A percentile compares a stretch with the other conserved stretches of the same genome.
Conservation (phyloP, 2,797 vertebrate genomes). For the Chiloscyllium punctatum region DNA sequence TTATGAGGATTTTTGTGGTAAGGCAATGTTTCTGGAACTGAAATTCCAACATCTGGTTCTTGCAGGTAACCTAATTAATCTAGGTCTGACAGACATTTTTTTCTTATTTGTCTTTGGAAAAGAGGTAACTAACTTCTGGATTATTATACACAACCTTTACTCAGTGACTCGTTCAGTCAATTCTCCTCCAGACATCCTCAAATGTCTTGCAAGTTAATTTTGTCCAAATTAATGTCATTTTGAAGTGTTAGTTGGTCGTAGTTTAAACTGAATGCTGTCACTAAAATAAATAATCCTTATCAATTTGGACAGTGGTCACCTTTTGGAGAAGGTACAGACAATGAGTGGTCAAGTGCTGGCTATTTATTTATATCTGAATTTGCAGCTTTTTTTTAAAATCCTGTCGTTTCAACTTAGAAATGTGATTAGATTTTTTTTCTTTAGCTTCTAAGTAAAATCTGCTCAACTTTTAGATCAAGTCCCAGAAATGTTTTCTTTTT, state of each 20-base stretch:
- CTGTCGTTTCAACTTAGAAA: not conserved
- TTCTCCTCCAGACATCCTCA: not conserved
- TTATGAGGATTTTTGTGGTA: not conserved
- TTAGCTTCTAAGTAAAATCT: not conserved
- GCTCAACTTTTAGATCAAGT: not conserved
- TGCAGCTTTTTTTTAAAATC: not conserved
- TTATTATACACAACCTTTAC: not conserved
- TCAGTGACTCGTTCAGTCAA: not conserved
- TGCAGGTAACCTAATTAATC: conserved; percentile 19
- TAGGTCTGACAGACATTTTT: not conserved
- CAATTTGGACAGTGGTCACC: not conserved
- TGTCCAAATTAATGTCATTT: not conserved
- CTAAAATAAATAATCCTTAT: not conserved
- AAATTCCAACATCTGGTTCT: not conserved
- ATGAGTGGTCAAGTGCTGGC: not conserved
- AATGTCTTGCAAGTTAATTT: not conserved
- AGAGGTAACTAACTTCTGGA: not conserved
- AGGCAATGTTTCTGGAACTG: not conserved
- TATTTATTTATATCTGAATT: not conserved
- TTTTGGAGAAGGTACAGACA: not conserved
- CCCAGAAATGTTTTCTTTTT: not conserved
- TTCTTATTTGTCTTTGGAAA: not conserved
- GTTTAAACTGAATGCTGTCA: not conserved
- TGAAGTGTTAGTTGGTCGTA: not conserved
- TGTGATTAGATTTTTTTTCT: not conserved